These are phyloP conservation scores for Pseudomyrmex pallidus DNA, from an alignment of 1,140 invertebrate species.

Conservation along the genomic window DNA sequence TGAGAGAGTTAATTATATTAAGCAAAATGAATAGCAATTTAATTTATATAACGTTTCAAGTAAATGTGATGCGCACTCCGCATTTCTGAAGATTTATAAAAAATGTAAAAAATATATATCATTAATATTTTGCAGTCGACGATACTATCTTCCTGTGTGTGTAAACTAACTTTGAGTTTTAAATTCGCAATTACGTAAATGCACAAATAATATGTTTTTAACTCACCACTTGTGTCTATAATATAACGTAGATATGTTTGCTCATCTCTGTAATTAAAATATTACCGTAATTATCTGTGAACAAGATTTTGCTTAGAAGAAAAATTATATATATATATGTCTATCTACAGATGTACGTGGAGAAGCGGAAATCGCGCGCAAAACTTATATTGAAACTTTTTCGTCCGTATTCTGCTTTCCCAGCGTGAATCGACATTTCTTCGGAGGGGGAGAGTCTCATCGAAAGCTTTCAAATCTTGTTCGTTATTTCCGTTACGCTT, in stretches of 20 bases:
- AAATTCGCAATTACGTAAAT: constrained; percentile 33
- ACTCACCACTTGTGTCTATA: constrained; percentile 16
- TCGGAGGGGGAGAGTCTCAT: constrained; percentile 16
- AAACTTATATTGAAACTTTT: constrained; percentile 68
- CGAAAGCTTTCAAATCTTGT: constrained; percentile 11
- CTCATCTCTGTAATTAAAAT: constrained; percentile 43
- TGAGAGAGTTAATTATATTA: constrained; percentile 17
- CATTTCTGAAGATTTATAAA: not conserved
- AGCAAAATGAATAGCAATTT: not conserved
- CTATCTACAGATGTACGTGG: not conserved
- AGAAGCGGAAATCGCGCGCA: constrained; percentile 10
- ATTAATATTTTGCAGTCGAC: constrained; percentile 24
- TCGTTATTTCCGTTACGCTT: constrained; percentile 4
- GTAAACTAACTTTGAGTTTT: constrained; percentile 20
- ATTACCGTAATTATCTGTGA: constrained; percentile 33
- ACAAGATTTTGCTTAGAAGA: not conserved
- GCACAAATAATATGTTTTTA: constrained; percentile 39
- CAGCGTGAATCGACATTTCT: not conserved
- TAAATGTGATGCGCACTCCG: too few relatives aligned
- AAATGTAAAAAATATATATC: not conserved
- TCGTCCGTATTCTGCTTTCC: constrained; percentile 3
- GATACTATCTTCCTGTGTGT: not conserved
- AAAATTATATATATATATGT: constrained; percentile 5
- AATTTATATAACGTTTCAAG: not conserved
- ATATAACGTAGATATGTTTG: constrained; percentile 29